Evolutionary conservation across 2,888 invertebrate genomes (phyloP).

Genomic region (Aromia moschata): DNA sequence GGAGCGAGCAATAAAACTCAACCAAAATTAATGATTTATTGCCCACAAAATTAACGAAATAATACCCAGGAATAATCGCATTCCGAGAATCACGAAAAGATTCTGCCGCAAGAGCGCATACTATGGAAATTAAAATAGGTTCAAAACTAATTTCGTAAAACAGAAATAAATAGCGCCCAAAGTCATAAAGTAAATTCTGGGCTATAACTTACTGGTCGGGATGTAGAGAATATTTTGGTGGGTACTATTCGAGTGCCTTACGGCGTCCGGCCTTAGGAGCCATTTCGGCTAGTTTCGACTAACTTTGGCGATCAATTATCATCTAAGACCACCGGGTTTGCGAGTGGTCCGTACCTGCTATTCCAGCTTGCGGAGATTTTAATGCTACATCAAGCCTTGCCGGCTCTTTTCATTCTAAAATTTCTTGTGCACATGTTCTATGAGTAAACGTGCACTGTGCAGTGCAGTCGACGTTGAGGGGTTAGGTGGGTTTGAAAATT

Average conservation of each 20-base stretch:
- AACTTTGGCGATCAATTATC: conserved; percentile 38
- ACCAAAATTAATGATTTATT: conserved; percentile 15
- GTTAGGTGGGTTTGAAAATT: too few species aligned
- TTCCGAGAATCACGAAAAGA: conserved; percentile 17
- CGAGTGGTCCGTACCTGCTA: conserved; percentile 36
- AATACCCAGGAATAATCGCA: conserved; percentile 14
- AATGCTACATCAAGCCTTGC: conserved; percentile 16
- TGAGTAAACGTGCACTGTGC: too few species aligned
- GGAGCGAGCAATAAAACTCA: conserved; percentile 17
- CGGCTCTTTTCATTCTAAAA: conserved; percentile 3
- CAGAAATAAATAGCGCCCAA: conserved; percentile 25
- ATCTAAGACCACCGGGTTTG: conserved; percentile 41
- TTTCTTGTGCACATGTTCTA: too few species aligned
- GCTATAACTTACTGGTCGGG: conserved; percentile 11
- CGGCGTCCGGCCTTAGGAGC: not conserved
- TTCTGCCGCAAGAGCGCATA: conserved; percentile 7
- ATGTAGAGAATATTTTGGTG: conserved; percentile 1
- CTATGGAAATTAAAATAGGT: conserved; percentile 24
- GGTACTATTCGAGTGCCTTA: not conserved
- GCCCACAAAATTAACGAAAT: conserved; percentile 20
- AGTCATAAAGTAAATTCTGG: conserved; percentile 18
- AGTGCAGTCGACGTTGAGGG: too few species aligned
- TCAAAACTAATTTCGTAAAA: conserved; percentile 24
- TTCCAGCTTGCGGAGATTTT: conserved; percentile 15
- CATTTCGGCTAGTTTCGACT: conserved; percentile 19